Conservation (phyloP, 2,797 vertebrate species). For the Thunnus albacares region DNA sequence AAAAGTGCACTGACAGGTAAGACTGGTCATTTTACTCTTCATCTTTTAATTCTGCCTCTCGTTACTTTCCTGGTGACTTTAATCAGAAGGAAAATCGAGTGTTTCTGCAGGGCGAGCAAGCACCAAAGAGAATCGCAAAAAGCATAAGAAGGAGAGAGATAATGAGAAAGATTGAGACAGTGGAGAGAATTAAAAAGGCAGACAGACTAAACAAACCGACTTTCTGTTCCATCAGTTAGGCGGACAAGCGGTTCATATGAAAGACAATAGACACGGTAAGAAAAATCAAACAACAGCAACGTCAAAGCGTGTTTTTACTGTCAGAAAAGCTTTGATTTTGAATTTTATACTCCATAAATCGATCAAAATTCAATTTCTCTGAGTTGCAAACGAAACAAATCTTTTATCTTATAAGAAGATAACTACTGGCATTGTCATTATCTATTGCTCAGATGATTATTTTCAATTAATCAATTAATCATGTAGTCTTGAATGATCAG, state of each 20-base stretch:
- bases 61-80: conserved; percentile 11
- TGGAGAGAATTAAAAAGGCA: neutral
- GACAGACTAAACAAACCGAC: neutral
- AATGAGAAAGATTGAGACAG: conserved; percentile 9
- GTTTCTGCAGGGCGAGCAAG: conserved; percentile 24
- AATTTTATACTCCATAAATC: too few species aligned
- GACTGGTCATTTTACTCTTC: conserved; percentile 7
- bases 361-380: neutral
- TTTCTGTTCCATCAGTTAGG: neutral
- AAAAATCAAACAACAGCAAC: neutral
- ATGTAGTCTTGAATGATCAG: too few species aligned
- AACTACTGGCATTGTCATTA: too few species aligned
- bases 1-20: conserved; percentile 10
- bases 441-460: too few species aligned
- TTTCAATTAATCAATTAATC: too few species aligned
- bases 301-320: neutral
- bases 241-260: neutral
- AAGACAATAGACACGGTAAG: neutral
- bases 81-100: conserved; percentile 5
- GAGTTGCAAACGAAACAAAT: neutral
- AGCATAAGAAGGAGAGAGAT: neutral
- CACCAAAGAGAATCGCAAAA: neutral
- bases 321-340: too few species aligned
- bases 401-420: neutral
- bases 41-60: neutral